Evolutionary conservation across 2,113 vertebrate species (phyloP).

Genomic region (Lynx canadensis): DNA sequence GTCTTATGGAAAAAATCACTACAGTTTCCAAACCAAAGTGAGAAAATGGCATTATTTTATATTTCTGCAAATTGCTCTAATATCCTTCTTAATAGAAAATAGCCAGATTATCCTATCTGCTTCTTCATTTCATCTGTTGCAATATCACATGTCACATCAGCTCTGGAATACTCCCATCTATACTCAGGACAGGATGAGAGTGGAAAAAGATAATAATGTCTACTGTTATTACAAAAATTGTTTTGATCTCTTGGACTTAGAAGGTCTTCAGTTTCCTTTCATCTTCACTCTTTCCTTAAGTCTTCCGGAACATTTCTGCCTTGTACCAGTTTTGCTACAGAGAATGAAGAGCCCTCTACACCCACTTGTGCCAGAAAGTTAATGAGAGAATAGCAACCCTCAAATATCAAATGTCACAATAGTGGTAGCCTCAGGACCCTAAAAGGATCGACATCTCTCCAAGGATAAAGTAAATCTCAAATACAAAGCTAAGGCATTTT

Average conservation of each 20-base stretch:
- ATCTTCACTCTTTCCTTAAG: background rate
- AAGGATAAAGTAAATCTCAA: background rate
- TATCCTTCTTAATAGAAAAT: background rate
- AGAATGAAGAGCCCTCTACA: background rate
- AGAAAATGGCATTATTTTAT: background rate
- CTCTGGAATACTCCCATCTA: background rate
- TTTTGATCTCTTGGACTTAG: background rate
- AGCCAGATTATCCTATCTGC: background rate
- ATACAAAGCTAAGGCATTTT: background rate
- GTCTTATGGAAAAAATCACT: background rate
- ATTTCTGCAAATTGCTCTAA: background rate
- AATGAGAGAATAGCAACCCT: background rate
- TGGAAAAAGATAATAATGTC: background rate
- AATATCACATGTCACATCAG: background rate
- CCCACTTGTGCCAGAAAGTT: background rate
- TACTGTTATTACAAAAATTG: background rate
- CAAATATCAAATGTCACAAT: background rate
- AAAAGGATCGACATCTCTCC: background rate
- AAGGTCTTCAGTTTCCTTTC: background rate
- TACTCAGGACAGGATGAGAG: background rate
- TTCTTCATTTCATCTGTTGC: background rate
- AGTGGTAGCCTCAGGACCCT: background rate
- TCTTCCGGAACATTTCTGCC: background rate
- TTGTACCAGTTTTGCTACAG: background rate
- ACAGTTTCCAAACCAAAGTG: background rate